These are phyloP conservation scores for Eonycteris spelaea DNA, from an alignment of 2,113 vertebrate genomes.

Conservation along the genomic window DNA sequence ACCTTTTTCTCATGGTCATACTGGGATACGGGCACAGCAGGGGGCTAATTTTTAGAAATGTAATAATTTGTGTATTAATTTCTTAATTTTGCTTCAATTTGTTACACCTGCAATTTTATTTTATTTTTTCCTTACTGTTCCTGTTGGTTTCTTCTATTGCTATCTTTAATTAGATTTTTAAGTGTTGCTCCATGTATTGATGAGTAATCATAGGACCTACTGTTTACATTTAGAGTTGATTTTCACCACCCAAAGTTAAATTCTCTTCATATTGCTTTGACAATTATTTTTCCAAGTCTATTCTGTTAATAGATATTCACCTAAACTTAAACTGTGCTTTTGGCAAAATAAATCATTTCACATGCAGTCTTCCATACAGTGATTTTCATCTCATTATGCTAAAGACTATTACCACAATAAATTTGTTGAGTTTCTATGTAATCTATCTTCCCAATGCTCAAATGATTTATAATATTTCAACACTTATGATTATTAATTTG, in stretches of 20 bases:
- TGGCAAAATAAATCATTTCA: conserved; percentile 43
- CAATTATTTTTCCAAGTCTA: conserved; percentile 4
- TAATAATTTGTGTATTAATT: neutral
- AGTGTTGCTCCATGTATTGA: neutral
- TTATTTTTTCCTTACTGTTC: conserved; percentile 16
- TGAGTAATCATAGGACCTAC: neutral
- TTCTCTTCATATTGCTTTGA: conserved; percentile 10
- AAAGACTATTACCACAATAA: neutral
- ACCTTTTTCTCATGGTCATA: neutral
- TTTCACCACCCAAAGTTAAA: too few species aligned
- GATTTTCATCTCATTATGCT: conserved; percentile 17
- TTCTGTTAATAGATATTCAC: neutral
- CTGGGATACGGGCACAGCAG: neutral
- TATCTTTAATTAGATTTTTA: conserved; percentile 24
- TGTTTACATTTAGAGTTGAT: neutral
- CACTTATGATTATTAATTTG: conserved; percentile 42
- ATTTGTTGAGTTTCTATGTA: conserved; percentile 14
- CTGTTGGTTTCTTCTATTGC: neutral
- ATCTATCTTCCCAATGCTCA: neutral
- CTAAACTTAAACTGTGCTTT: neutral
- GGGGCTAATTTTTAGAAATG: neutral
- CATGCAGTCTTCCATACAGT: neutral
- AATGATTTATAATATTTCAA: neutral
- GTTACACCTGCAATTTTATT: neutral
- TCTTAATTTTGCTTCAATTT: neutral